Conservation (phyloP, 2,113 vertebrate genomes). For the Steatornis caripensis region DNA sequence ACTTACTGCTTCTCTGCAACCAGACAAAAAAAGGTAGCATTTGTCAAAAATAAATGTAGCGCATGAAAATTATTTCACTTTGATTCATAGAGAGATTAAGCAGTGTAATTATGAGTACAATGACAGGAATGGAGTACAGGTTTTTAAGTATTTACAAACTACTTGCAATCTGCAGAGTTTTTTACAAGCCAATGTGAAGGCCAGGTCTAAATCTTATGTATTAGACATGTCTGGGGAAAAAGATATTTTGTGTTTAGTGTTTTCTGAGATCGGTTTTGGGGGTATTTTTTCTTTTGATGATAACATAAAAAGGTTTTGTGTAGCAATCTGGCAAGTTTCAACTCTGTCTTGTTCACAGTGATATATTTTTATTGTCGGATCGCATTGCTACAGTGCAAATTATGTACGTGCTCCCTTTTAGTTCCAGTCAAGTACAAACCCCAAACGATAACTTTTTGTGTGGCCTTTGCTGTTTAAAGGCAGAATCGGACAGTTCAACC, state of each 20-base stretch:
- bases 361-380: background rate
- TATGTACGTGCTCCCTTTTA: fast-evolving
- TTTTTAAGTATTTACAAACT: background rate
- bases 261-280: background rate
- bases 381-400: background rate
- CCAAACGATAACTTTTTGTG: background rate
- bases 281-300: background rate
- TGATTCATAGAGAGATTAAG: background rate
- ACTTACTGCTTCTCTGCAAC: background rate
- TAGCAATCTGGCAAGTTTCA: background rate
- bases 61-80: background rate
- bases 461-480: background rate
- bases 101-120: background rate
- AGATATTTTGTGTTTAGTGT: background rate
- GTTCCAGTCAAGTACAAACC: background rate
- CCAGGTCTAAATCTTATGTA: background rate
- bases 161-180: background rate
- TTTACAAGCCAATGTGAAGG: background rate
- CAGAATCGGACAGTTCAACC: background rate
- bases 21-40: background rate
- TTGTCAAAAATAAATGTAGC: background rate
- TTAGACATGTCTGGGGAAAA: background rate
- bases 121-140: background rate
- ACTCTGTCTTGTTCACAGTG: background rate
- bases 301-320: background rate